phyloP scores from a whole-genome alignment of 2,888 invertebrate genomes.

The Fragum whitleyi region DNA sequence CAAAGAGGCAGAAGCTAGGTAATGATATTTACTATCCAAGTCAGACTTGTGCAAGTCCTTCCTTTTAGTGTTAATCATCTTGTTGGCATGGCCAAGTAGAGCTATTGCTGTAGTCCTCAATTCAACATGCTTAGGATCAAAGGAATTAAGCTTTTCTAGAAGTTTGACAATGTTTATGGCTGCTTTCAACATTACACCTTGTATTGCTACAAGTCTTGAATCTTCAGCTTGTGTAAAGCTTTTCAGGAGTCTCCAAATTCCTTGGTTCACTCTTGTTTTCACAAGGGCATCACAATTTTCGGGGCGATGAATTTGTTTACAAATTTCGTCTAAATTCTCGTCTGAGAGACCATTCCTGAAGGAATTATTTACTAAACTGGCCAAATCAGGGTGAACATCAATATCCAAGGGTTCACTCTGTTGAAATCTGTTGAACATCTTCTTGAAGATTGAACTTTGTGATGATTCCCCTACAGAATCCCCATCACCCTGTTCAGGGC shows the following conservation, averaged over 20 bases:
- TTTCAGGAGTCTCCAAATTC: slow-evolving; percentile 40
- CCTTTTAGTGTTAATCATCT: slow-evolving; percentile 35
- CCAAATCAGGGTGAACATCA: slow-evolving; percentile 11
- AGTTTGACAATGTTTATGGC: slow-evolving; percentile 26
- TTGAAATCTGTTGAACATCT: slow-evolving; percentile 14
- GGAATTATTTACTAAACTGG: slow-evolving; percentile 20
- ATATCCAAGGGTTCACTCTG: neutral
- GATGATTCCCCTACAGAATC: neutral
- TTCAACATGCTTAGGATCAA: neutral
- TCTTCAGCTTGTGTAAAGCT: slow-evolving; percentile 32
- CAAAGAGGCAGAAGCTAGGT: slow-evolving; percentile 32
- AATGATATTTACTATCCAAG: slow-evolving; percentile 40
- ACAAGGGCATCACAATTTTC: slow-evolving; percentile 23
- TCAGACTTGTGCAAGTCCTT: slow-evolving; percentile 38
- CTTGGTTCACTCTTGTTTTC: slow-evolving; percentile 30
- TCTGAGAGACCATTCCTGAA: slow-evolving; percentile 35
- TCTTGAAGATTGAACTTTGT: neutral
- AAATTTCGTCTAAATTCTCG: slow-evolving; percentile 8
- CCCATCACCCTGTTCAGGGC: neutral
- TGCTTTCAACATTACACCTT: slow-evolving; percentile 29
- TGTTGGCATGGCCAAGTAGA: slow-evolving; percentile 37
- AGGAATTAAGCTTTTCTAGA: slow-evolving; percentile 4
- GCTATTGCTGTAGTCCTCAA: slow-evolving; percentile 27
- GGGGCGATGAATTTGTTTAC: slow-evolving; percentile 18
- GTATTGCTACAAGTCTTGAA: slow-evolving; percentile 12